Evolutionary conservation across 2,113 vertebrate genomes (phyloP).

Genomic region (Prietella phreatophila): DNA sequence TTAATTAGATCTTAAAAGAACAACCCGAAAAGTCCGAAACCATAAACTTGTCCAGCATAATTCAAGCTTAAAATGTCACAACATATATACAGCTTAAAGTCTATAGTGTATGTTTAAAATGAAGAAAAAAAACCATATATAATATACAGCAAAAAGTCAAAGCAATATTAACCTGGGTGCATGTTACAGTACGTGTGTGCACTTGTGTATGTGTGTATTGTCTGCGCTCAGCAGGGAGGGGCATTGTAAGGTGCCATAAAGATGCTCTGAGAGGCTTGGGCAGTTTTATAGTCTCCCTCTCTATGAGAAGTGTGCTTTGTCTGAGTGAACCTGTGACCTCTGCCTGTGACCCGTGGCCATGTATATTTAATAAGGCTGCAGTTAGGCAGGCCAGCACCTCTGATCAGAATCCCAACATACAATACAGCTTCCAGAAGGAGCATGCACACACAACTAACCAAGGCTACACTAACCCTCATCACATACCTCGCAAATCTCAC

Average conservation of each 20-base stretch:
- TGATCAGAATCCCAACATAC: constrained; percentile 57
- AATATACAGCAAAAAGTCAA: not conserved
- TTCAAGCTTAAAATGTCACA: not conserved
- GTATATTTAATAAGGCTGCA: constrained; percentile 61
- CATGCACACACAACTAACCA: not conserved
- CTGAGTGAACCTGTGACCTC: constrained; percentile 48
- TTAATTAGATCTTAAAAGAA: not conserved
- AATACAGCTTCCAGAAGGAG: constrained; percentile 34
- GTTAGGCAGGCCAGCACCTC: constrained; percentile 56
- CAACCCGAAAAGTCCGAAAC: not conserved
- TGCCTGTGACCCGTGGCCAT: constrained; percentile 55
- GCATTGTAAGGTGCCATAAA: constrained; percentile 42
- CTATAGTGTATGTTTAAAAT: not conserved
- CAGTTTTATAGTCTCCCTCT: constrained; percentile 40
- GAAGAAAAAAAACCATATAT: not conserved
- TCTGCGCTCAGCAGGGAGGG: constrained; percentile 19
- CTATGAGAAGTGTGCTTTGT: constrained; percentile 53
- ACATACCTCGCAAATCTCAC: not conserved
- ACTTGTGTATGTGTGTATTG: not conserved
- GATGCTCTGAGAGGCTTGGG: constrained; percentile 27
- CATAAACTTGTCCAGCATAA: not conserved
- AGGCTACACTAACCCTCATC: constrained; percentile 4
- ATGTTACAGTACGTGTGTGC: not conserved
- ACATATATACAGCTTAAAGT: not conserved
- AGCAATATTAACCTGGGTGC: not conserved